Evolutionary conservation across 2,113 vertebrate species (phyloP).

Genomic region (Coracopsis vasa): DNA sequence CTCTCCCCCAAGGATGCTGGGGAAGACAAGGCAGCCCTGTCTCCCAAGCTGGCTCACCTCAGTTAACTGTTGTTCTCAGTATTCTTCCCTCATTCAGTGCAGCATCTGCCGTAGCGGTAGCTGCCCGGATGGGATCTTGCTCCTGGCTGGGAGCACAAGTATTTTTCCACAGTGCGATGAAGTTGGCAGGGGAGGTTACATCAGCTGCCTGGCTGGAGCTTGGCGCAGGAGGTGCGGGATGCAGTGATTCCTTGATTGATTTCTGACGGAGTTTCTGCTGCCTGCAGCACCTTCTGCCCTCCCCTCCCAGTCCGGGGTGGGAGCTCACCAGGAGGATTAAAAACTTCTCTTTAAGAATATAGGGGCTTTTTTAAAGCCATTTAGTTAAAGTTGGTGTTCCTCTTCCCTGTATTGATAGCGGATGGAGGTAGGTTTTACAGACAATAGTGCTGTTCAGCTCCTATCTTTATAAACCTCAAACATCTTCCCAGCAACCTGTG

Average conservation of each 20-base stretch:
- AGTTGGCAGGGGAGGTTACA: neutral
- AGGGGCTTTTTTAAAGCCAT: neutral
- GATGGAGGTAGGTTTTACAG: neutral
- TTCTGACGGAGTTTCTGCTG: neutral
- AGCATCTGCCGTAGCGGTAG: rapidly evolving
- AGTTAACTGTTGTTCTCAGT: neutral
- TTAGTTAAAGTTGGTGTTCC: neutral
- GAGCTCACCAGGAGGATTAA: neutral
- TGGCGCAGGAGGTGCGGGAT: neutral
- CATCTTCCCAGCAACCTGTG: neutral
- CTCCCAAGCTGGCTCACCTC: neutral
- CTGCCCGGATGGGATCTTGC: neutral
- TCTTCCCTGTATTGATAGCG: neutral
- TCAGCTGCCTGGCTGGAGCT: neutral
- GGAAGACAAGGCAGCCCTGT: neutral
- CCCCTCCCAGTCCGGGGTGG: neutral
- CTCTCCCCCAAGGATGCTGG: neutral
- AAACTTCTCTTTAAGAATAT: neutral
- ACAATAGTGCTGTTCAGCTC: neutral
- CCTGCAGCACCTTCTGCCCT: neutral
- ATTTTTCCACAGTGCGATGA: neutral
- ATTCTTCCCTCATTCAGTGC: rapidly evolving
- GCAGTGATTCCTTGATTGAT: neutral
- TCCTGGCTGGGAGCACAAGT: neutral
- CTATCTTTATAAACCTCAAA: neutral